These are phyloP conservation scores for Proterorhinus semilunaris DNA, from an alignment of 2,113 vertebrate genomes.

Conservation along the genomic window DNA sequence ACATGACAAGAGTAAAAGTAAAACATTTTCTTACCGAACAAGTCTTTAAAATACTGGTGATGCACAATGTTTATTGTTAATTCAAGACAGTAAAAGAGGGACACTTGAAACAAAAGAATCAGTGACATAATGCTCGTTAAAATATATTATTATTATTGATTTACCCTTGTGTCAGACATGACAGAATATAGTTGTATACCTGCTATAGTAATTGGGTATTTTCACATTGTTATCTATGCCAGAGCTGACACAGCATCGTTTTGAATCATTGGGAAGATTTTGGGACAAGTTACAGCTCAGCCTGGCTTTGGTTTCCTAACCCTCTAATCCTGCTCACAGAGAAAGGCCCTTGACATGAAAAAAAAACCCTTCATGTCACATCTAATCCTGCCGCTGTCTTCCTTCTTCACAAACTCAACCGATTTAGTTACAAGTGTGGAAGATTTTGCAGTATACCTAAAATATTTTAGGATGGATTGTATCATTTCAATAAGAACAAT, in stretches of 20 bases:
- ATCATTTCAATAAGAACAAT: background rate
- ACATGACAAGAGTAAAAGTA: too few species aligned
- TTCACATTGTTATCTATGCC: background rate
- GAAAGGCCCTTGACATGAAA: conserved; percentile 45
- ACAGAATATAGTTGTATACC: too few species aligned
- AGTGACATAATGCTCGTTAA: too few species aligned
- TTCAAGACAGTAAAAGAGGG: too few species aligned
- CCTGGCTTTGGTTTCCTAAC: conserved; percentile 38
- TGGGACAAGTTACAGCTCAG: conserved; percentile 33
- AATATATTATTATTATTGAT: too few species aligned
- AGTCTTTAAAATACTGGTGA: too few species aligned
- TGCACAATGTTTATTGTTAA: too few species aligned
- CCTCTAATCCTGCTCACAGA: conserved; percentile 44
- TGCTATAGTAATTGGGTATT: too few species aligned
- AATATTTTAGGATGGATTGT: background rate
- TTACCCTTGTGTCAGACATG: too few species aligned
- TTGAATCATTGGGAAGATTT: conserved; percentile 24
- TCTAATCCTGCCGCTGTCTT: conserved; percentile 45
- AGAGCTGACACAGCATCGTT: conserved; percentile 18
- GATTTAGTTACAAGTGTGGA: conserved; percentile 11
- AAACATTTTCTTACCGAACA: too few species aligned
- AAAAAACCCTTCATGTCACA: conserved; percentile 56
- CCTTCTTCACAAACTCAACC: conserved; percentile 12
- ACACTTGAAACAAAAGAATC: too few species aligned
- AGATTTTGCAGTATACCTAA: background rate